Conservation (phyloP, 2,113 vertebrate species). For the Alligator sinensis region DNA sequence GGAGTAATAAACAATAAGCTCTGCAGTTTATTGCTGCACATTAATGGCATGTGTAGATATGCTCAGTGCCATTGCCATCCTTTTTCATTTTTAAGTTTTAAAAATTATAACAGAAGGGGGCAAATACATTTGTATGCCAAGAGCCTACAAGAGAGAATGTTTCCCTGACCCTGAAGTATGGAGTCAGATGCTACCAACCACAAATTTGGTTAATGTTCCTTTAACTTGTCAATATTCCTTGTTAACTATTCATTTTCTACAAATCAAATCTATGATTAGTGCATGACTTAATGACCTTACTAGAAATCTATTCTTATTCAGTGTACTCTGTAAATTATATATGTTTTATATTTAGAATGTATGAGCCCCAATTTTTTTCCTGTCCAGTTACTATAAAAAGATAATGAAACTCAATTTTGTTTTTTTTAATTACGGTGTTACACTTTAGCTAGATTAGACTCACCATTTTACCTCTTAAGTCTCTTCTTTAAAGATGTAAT, state of each 20-base stretch:
- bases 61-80: not conserved
- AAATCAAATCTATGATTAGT: slow-evolving; percentile 33
- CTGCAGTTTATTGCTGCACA: too few species aligned
- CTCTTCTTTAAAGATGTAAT: not conserved
- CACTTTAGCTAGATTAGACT: not conserved
- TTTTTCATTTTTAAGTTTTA: not conserved
- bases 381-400: not conserved
- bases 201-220: slow-evolving; percentile 41
- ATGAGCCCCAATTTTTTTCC: not conserved
- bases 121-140: not conserved
- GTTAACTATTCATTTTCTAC: slow-evolving; percentile 35
- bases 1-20: too few species aligned
- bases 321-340: not conserved
- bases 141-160: slow-evolving; percentile 28
- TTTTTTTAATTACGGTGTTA: not conserved
- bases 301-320: slow-evolving; percentile 8
- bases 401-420: slow-evolving; percentile 9
- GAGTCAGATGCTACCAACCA: slow-evolving; percentile 10
- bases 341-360: not conserved
- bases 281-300: not conserved
- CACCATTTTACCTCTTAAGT: not conserved
- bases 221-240: slow-evolving; percentile 31
- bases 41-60: too few species aligned
- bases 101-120: not conserved
- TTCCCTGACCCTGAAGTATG: slow-evolving; percentile 18